These are phyloP conservation scores for Chymomyza caudatula DNA, from an alignment of 2,888 invertebrate species.

Conservation along the genomic window DNA sequence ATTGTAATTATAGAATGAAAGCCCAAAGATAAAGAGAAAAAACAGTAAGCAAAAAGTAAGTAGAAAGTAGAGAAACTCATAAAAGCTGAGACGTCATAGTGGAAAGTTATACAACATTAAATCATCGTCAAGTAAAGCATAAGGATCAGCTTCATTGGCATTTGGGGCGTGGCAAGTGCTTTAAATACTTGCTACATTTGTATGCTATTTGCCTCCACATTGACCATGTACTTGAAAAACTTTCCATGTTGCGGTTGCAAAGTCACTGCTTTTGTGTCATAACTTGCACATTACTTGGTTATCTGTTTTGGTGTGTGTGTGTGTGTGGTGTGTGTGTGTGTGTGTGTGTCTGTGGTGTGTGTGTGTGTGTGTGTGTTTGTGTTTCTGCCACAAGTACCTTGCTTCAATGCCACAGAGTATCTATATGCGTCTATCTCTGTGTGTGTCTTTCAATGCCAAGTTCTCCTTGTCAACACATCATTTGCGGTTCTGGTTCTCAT, in stretches of 20 bases:
- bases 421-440: neutral
- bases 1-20: slow-evolving; percentile 4
- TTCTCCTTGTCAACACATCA: slow-evolving; percentile 51
- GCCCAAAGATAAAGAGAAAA: slow-evolving; percentile 10
- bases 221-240: slow-evolving; percentile 1
- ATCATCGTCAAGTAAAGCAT: neutral
- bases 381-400: neutral
- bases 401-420: neutral
- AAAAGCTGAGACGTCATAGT: neutral
- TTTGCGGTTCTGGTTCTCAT: slow-evolving; percentile 19
- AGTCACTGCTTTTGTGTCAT: slow-evolving; percentile 52
- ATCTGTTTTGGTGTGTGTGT: too few species aligned
- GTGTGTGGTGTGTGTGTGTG: too few species aligned
- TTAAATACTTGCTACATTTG: neutral
- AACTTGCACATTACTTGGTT: slow-evolving; percentile 37
- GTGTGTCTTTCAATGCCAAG: slow-evolving; percentile 45
- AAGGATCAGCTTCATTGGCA: neutral
- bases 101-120: slow-evolving; percentile 11
- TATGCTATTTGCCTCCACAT: neutral
- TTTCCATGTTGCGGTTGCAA: neutral
- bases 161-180: neutral
- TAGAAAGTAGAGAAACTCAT: slow-evolving; percentile 34
- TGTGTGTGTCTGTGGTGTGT: too few species aligned
- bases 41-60: slow-evolving; percentile 26
- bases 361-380: slow-evolving; percentile 24